A percentile compares a stretch with the other conserved stretches of the same genome.
These are phyloP conservation scores for Drosophila truncata DNA, from an alignment of 1,140 invertebrate species.

Conservation along the genomic window DNA sequence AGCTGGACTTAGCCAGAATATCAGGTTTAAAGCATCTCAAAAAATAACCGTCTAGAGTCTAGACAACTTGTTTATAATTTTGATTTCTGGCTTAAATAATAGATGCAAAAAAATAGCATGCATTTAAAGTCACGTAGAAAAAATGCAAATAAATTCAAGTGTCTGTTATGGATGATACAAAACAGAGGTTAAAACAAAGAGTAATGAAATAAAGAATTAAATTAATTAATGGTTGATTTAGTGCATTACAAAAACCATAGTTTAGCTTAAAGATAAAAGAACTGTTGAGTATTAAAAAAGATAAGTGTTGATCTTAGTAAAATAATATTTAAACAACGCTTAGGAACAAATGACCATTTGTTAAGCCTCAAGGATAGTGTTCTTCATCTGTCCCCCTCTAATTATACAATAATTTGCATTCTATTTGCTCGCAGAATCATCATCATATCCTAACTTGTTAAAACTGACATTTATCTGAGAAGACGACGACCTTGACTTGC, in stretches of 20 bases:
- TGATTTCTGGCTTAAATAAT: constrained; percentile 3
- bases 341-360: not conserved
- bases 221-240: too few relatives aligned
- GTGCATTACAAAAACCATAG: not conserved
- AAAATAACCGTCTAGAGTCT: constrained; percentile 12
- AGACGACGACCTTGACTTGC: constrained; percentile 51
- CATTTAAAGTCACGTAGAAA: constrained; percentile 16
- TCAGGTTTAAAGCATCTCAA: constrained; percentile 20
- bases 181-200: not conserved
- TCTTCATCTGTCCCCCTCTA: not conserved
- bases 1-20: constrained; percentile 11
- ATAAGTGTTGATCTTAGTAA: not conserved
- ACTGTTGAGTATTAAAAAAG: not conserved
- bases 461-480: constrained; percentile 40
- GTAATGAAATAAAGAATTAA: not conserved
- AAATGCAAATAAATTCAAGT: constrained; percentile 16
- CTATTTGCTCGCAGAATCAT: not conserved
- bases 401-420: constrained; percentile 3
- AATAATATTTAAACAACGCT: not conserved
- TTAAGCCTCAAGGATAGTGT: not conserved
- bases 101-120: constrained; percentile 11
- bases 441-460: constrained; percentile 30
- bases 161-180: not conserved
- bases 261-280: not conserved
- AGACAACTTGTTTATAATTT: constrained; percentile 19